Evolutionary conservation across 2,888 invertebrate genomes (phyloP), one percentile per base, ranked within the genome.

Genomic region (Colostygia pectinataria): DNA sequence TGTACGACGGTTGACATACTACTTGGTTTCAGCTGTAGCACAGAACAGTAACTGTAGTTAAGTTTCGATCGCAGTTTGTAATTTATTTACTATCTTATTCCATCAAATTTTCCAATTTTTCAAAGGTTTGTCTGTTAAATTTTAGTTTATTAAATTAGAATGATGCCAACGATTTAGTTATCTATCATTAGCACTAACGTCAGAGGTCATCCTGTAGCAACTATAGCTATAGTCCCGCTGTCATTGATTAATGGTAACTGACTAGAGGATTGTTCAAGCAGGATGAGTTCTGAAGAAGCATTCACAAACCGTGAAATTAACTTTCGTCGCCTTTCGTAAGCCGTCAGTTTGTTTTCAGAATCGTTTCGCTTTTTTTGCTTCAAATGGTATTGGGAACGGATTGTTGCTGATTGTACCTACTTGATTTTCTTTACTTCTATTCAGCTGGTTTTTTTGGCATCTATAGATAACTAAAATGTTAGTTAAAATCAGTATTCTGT

Each of bases 251-350:
- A 87, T 87, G 81, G 79, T 62, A 68, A 71, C 68, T 63, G 69
- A 77, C 74, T 80, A 77, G 71, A 70, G 80, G 80, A 81, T 82
- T 86, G 83, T 82, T 86, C 84, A 68, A 78, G 78, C 85, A 80
- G 70, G 81, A 84, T 83, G 84, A 83, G 79, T 80, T 82, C 80
- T 74, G 78, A 81, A 81, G 83, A 76, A 81, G 83, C 78, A 83
- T 80, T 81, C 86, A 83, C 79, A 77, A 77, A 69, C 86, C 86
- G 88, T 88, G 86, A 88, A 88, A 88, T 88, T 88, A 86, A 85
- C 85, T 88, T 86, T 84, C 80, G 76, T 76, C 74, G 81, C 80
- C 76, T 79, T 74, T 70, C 73, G 70, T 77, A 72, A 65, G 69
- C 70, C 74, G 79, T 82, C 83, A 82, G 77, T 83, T 82, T 79